Evolutionary conservation across 1,140 invertebrate species (phyloP).

Genomic region (Heliconius congener): DNA sequence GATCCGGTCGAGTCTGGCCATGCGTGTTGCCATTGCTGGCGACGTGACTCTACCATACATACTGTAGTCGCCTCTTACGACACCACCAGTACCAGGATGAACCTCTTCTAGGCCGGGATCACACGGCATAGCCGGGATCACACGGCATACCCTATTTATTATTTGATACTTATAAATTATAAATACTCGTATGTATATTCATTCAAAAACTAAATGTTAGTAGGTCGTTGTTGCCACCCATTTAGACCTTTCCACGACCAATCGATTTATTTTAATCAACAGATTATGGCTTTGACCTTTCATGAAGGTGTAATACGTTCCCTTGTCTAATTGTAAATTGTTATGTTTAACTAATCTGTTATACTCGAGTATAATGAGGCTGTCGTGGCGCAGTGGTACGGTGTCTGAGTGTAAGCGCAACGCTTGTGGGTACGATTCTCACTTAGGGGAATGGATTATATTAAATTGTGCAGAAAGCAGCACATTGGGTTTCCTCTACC

Average conservation of each 20-base stretch:
- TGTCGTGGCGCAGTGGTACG: neutral
- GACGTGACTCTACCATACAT: too few species aligned
- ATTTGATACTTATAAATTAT: neutral
- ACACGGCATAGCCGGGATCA: too few species aligned
- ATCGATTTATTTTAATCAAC: conserved; percentile 26
- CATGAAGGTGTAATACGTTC: neutral
- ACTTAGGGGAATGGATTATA: neutral
- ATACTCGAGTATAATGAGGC: neutral
- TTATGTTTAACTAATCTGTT: neutral
- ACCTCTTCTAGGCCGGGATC: too few species aligned
- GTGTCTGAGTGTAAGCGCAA: too few species aligned
- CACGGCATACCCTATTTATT: too few species aligned
- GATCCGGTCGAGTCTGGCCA: too few species aligned
- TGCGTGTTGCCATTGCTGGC: too few species aligned
- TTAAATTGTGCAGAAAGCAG: too few species aligned
- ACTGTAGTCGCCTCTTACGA: too few species aligned
- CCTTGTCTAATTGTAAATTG: conserved; percentile 15
- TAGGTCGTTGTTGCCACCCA: neutral
- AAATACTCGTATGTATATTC: neutral
- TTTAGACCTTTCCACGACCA: conserved; percentile 23
- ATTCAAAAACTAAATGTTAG: conserved; percentile 10
- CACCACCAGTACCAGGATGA: too few species aligned
- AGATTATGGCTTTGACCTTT: conserved; percentile 19
- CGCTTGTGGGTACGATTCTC: neutral
- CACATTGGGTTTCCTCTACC: too few species aligned